Percentiles rank a stretch among this genome's conserved stretches.
Conservation (phyloP, 2,888 invertebrate species). For the Dermolepida albohirtum region DNA sequence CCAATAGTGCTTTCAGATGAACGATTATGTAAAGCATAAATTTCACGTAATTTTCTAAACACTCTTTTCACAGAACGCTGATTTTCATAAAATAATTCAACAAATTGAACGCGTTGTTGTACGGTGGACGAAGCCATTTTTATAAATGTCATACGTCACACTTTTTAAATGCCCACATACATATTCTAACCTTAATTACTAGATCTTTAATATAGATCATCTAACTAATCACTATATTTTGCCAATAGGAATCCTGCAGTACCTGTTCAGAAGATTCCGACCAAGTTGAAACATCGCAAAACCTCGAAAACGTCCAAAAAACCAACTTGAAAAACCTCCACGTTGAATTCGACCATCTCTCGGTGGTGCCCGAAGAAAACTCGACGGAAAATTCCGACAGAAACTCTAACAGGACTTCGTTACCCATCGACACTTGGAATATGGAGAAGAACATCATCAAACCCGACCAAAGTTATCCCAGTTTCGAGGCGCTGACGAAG, state of each 20-base stretch:
- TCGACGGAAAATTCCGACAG: constrained; percentile 63
- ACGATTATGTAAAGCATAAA: too few species aligned
- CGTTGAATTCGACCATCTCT: constrained; percentile 79
- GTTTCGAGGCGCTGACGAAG: constrained; percentile 50
- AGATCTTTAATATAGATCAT: too few species aligned
- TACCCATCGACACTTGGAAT: constrained; percentile 54
- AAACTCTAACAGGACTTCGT: constrained; percentile 54
- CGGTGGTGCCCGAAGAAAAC: constrained; percentile 81
- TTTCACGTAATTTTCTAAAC: too few species aligned
- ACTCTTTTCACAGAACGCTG: too few species aligned
- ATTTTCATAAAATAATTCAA: too few species aligned
- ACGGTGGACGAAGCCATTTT: too few species aligned
- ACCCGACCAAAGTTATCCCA: constrained; percentile 64
- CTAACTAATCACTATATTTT: constrained; percentile 5
- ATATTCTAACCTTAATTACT: too few species aligned
- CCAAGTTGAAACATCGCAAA: constrained; percentile 63
- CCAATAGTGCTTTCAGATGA: too few species aligned
- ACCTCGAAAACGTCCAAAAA: constrained; percentile 64
- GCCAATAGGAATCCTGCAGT: constrained; percentile 61
- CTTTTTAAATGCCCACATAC: too few species aligned
- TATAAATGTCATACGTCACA: too few species aligned
- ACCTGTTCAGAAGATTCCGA: constrained; percentile 61
- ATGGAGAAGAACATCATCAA: constrained; percentile 57
- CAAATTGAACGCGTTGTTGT: too few species aligned
- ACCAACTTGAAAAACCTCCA: constrained; percentile 66